Base-by-base conservation (phyloP, 2,888 invertebrate genomes). In the Rutpela maculata region DNA sequence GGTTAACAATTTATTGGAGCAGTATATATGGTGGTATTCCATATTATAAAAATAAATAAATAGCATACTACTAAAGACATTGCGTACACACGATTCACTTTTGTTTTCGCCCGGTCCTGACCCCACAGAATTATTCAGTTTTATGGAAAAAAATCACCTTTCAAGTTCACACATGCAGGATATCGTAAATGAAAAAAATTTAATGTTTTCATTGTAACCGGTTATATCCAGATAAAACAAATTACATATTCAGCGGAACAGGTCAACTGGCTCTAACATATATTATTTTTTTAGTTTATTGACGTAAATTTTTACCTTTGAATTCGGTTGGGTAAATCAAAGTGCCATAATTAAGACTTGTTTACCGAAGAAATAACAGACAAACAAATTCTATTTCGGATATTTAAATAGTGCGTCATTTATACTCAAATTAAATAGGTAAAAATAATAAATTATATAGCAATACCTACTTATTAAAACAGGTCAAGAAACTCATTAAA, bases 241-340 rank as follows among this genome's bases (percentile, higher is more conserved):
- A 71, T 71, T 57, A 62, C 43, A 71, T 72, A 63, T 72, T 72
- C 55, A 72, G 31, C 59, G 15, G 72, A 50, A 50, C 72, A 26
- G 72, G 72, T 72, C 72, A 63, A 72, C 62, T 55, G 62, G 63
- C 72, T 63, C 9, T 72, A 62, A 59, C 69, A 69, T 35, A 26
- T 43, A 43, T 18, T n/a, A 26, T 60, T 70, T 71, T 62, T 72
- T 72, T 55, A 17, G 63, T 63, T 35, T 17, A 63, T n/a, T 72
- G 72, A 72, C 72, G 72, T 22, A 72, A 63, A 72, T 63, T 72
- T 63, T 55, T 72, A 72, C 72, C 72, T 72, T 72, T 72, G 63
- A 72, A 55, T 22, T 62, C 63, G 72, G 55, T 22, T 55, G 55
- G n/a, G 63, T 43, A 72, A 55, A 63, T 62, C 72, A 62, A 59